These are phyloP conservation scores for Sericinus montela DNA, from an alignment of 2,888 invertebrate species.

Conservation along the genomic window DNA sequence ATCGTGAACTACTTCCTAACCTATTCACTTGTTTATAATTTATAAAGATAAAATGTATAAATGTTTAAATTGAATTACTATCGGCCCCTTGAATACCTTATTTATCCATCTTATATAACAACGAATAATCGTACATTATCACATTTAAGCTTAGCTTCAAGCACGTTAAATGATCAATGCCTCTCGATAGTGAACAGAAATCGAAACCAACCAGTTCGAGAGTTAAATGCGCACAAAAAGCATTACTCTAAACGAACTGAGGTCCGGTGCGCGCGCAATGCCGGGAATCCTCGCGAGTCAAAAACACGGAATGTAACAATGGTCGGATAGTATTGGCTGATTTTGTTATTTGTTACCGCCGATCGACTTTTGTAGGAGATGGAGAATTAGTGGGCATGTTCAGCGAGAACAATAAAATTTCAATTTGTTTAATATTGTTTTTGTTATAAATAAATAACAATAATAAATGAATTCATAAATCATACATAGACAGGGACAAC, in stretches of 20 bases:
- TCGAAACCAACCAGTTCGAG: constrained; percentile 17
- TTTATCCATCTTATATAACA: too few relatives aligned
- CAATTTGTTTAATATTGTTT: background rate
- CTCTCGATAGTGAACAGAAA: constrained; percentile 8
- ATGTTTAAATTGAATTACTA: too few relatives aligned
- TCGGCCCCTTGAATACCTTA: too few relatives aligned
- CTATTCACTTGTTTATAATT: too few relatives aligned
- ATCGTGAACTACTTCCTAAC: too few relatives aligned
- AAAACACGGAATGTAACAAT: constrained; percentile 45
- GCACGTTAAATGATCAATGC: constrained; percentile 24
- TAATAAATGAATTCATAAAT: too few relatives aligned
- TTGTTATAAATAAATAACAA: too few relatives aligned
- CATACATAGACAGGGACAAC: too few relatives aligned
- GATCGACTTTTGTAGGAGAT: constrained; percentile 20
- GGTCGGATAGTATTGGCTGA: constrained; percentile 36
- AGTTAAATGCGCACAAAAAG: constrained; percentile 34
- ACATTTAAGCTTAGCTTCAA: constrained; percentile 25
- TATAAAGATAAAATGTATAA: too few relatives aligned
- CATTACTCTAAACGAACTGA: constrained; percentile 27
- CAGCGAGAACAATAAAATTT: constrained; percentile 9
- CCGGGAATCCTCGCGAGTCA: constrained; percentile 32
- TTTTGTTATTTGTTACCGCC: constrained; percentile 32
- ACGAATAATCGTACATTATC: too few relatives aligned
- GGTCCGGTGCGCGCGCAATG: constrained; percentile 29
- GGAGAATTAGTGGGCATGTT: constrained; percentile 10